Percentiles rank a stretch among this genome's conserved stretches.
Evolutionary conservation across 2,888 invertebrate species (phyloP).

Genomic region (Idaea straminata): DNA sequence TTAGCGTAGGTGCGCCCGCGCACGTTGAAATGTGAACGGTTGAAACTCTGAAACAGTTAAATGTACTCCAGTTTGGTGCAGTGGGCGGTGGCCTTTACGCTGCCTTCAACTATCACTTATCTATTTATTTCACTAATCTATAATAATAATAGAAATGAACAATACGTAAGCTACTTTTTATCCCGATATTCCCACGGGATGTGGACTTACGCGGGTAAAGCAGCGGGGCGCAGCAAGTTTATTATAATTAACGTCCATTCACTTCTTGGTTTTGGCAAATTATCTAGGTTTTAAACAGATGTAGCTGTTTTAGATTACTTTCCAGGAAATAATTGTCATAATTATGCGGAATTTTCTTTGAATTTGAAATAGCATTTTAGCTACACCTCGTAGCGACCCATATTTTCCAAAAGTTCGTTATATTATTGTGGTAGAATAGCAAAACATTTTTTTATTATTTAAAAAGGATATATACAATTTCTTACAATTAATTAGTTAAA

Average conservation of each 20-base stretch:
- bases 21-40: conserved; percentile 39
- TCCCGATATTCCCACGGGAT: no score
- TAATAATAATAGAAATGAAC: no score
- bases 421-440: no score
- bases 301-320: not conserved
- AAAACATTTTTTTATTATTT: no score
- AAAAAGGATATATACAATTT: no score
- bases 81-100: no score
- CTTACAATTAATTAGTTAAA: no score
- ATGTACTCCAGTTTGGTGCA: conserved; percentile 36
- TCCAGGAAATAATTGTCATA: not conserved
- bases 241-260: not conserved
- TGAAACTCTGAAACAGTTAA: conserved; percentile 32
- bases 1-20: conserved; percentile 48
- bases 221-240: not conserved
- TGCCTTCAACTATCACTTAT: no score
- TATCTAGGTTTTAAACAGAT: not conserved
- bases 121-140: no score
- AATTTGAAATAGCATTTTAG: not conserved
- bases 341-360: not conserved
- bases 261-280: not conserved
- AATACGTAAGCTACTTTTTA: no score
- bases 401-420: not conserved
- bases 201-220: not conserved
- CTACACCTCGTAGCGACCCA: not conserved